These are phyloP conservation scores for Holothuria glaberrima DNA, from an alignment of 35 echinoderm and acorn worm genomes.

Conservation along the genomic window DNA sequence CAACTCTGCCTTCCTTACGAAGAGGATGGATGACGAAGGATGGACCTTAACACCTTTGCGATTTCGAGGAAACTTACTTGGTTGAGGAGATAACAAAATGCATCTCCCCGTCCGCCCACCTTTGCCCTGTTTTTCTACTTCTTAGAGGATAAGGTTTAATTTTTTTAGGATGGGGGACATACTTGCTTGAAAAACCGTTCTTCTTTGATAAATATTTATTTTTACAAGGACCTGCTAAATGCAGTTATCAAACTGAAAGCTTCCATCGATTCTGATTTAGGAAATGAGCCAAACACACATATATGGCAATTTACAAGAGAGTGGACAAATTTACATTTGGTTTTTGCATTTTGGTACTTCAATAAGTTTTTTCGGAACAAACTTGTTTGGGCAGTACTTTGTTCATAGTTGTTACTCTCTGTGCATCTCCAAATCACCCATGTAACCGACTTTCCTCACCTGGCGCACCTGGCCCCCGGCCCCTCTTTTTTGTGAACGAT, in stretches of 20 bases:
- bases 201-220: background rate
- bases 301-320: background rate
- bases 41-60: background rate
- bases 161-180: background rate
- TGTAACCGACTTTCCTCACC: too few species aligned
- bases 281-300: constrained; percentile 3
- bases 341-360: too few species aligned
- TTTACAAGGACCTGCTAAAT: constrained; percentile 3
- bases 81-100: background rate
- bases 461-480: too few species aligned
- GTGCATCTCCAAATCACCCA: too few species aligned
- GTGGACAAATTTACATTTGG: too few species aligned
- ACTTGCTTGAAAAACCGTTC: background rate
- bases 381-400: too few species aligned
- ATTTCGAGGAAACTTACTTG: background rate
- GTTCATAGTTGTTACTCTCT: too few species aligned
- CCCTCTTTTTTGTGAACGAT: too few species aligned
- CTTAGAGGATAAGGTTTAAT: background rate
- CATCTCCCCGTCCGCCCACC: too few species aligned
- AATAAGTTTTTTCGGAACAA: too few species aligned
- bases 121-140: too few species aligned
- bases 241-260: background rate
- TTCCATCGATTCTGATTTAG: background rate
- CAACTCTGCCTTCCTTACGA: constrained; percentile 1
- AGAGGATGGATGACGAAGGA: background rate